A percentile compares a stretch with the other conserved stretches of the same genome.
phyloP scores from a whole-genome alignment of 64 coral and sea anemone genomes.

The Actinia tenebrosa region DNA sequence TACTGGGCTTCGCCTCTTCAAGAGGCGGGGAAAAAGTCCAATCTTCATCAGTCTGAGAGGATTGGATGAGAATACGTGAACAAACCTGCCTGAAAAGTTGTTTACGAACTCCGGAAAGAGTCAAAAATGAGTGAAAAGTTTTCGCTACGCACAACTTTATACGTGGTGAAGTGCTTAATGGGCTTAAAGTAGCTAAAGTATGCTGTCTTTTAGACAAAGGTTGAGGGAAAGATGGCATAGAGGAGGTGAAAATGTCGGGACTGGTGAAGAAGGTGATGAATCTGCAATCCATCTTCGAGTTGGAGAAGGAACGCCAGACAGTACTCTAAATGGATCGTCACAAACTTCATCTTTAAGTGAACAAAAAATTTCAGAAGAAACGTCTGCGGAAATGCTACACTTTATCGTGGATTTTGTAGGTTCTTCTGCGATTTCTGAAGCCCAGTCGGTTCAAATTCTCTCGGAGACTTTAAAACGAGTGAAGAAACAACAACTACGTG shows the following conservation, averaged over 20 bases:
- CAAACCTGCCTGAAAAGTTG: neutral
- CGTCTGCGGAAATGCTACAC: slow-evolving; percentile 58
- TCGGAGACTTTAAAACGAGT: slow-evolving; percentile 86
- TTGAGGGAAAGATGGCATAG: neutral
- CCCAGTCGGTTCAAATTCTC: slow-evolving; percentile 75
- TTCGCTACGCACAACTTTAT: neutral
- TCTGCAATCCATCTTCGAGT: neutral
- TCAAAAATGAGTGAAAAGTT: neutral
- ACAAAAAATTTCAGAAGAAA: slow-evolving; percentile 58
- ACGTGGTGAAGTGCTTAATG: neutral
- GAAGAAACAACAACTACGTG: slow-evolving; percentile 85
- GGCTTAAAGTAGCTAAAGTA: neutral
- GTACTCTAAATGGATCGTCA: neutral
- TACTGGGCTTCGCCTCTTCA: slow-evolving; percentile 19
- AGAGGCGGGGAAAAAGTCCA: neutral
- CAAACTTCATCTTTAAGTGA: slow-evolving; percentile 40
- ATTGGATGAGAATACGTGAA: neutral
- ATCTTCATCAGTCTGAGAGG: neutral
- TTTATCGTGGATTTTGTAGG: slow-evolving; percentile 96
- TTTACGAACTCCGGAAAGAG: neutral
- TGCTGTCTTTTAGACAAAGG: neutral
- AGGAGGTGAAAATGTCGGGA: neutral
- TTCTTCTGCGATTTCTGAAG: slow-evolving; percentile 82
- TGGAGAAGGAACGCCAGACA: neutral
- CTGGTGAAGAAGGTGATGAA: neutral